A percentile compares a stretch with the other conserved stretches of the same genome.
These are phyloP conservation scores for Pelochelys cantorii DNA, from an alignment of 2,797 vertebrate genomes.

Conservation along the genomic window DNA sequence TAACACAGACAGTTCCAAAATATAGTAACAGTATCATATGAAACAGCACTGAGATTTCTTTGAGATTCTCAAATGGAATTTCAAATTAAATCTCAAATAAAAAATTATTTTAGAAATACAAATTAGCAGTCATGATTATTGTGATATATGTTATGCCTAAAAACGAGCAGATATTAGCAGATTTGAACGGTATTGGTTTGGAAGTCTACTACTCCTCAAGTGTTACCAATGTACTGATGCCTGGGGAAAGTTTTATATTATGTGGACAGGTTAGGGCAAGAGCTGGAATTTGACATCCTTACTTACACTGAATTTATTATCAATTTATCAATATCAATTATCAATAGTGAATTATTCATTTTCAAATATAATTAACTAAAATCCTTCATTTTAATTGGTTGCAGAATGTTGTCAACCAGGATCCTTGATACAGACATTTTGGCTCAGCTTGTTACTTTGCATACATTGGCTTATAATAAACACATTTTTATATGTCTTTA, in stretches of 20 bases:
- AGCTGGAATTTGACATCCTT: not conserved
- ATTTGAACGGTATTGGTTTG: not conserved
- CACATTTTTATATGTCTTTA: constrained; percentile 30
- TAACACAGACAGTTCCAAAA: not conserved
- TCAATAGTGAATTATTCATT: not conserved
- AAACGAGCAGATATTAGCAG: not conserved
- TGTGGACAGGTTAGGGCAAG: not conserved
- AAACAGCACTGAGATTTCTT: not conserved
- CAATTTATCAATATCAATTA: not conserved
- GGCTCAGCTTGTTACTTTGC: not conserved
- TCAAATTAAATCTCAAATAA: no score
- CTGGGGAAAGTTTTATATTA: not conserved
- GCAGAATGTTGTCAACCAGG: not conserved
- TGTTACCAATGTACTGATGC: not conserved
- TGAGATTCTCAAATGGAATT: not conserved
- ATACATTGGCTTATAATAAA: not conserved
- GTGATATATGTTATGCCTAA: not conserved
- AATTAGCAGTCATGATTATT: not conserved
- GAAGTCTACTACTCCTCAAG: not conserved
- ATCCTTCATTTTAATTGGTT: not conserved
- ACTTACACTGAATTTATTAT: not conserved
- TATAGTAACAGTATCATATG: not conserved
- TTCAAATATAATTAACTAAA: not conserved
- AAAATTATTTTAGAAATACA: not conserved
- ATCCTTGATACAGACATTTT: not conserved